These are phyloP conservation scores for Cheilinus undulatus DNA, from an alignment of 2,113 vertebrate species.

Conservation along the genomic window DNA sequence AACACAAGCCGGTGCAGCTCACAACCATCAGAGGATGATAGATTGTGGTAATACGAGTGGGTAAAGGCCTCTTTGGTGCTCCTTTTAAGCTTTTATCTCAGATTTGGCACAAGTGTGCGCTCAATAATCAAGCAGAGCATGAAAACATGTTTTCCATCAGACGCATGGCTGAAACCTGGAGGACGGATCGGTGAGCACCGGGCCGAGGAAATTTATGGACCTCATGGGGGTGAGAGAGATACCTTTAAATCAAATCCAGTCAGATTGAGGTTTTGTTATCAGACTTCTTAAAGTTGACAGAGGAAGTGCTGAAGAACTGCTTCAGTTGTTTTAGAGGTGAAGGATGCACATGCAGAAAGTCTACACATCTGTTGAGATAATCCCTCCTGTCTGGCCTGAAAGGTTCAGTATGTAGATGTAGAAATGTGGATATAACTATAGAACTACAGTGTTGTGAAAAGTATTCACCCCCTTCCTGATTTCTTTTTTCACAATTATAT, in stretches of 20 bases:
- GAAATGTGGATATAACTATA: too few species aligned
- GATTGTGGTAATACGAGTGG: constrained; percentile 72
- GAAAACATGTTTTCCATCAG: constrained; percentile 63
- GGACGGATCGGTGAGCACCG: constrained; percentile 5
- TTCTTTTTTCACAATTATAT: too few species aligned
- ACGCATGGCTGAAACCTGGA: constrained; percentile 37
- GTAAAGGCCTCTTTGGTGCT: constrained; percentile 69
- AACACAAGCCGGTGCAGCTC: constrained; percentile 72
- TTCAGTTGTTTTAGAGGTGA: not conserved
- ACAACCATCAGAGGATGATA: constrained; percentile 58
- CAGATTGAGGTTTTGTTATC: constrained; percentile 11
- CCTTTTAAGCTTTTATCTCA: constrained; percentile 80
- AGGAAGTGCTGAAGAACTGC: not conserved
- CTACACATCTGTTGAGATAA: not conserved
- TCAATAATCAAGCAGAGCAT: constrained; percentile 68
- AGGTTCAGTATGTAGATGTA: too few species aligned
- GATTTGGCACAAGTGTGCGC: constrained; percentile 66
- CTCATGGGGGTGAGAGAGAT: constrained; percentile 12
- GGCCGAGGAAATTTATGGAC: constrained; percentile 17
- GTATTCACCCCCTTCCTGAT: too few species aligned
- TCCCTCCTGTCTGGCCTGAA: not conserved
- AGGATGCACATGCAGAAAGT: not conserved
- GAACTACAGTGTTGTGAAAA: too few species aligned
- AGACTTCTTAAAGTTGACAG: constrained; percentile 2
- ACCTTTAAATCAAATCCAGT: constrained; percentile 24